These are phyloP conservation scores for Sceloporus undulatus DNA, from an alignment of 2,113 vertebrate species.

Conservation along the genomic window DNA sequence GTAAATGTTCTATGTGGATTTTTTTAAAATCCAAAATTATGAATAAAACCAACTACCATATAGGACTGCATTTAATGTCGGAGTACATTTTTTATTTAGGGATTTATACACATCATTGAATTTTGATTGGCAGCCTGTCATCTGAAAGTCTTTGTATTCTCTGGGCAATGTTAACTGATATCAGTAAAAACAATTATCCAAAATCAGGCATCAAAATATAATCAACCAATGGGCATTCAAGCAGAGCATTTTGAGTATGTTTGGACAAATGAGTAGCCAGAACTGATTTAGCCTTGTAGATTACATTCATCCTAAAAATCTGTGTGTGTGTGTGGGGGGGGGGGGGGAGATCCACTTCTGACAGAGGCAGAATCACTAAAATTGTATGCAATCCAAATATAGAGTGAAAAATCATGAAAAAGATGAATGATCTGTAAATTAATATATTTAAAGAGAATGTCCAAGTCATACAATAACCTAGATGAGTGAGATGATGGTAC, in stretches of 20 bases:
- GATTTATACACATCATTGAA: conserved; percentile 40
- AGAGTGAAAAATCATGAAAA: background rate
- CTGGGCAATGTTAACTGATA: conserved; percentile 7
- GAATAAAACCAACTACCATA: conserved; percentile 38
- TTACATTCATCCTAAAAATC: background rate
- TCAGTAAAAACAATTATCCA: conserved; percentile 27
- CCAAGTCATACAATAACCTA: background rate
- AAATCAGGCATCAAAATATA: conserved; percentile 23
- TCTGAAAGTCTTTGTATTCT: conserved; percentile 22
- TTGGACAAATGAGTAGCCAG: background rate
- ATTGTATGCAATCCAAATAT: background rate
- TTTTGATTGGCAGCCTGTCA: conserved; percentile 42
- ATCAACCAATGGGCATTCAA: conserved; percentile 19
- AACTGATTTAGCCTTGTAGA: background rate
- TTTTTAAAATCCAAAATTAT: conserved; percentile 29
- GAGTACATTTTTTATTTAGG: conserved; percentile 43
- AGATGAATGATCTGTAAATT: background rate
- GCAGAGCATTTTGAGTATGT: conserved; percentile 6
- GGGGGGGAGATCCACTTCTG: conserved; percentile 2
- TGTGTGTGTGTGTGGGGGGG: too few relatives aligned
- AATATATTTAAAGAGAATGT: background rate
- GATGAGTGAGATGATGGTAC: too few relatives aligned
- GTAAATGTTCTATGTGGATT: conserved; percentile 32
- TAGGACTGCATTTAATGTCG: conserved; percentile 11
- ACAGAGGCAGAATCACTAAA: background rate